Evolutionary conservation across 2,797 vertebrate species (phyloP), one percentile per base, ranked within the genome.

Genomic region (Urosaurus nigricauda): DNA sequence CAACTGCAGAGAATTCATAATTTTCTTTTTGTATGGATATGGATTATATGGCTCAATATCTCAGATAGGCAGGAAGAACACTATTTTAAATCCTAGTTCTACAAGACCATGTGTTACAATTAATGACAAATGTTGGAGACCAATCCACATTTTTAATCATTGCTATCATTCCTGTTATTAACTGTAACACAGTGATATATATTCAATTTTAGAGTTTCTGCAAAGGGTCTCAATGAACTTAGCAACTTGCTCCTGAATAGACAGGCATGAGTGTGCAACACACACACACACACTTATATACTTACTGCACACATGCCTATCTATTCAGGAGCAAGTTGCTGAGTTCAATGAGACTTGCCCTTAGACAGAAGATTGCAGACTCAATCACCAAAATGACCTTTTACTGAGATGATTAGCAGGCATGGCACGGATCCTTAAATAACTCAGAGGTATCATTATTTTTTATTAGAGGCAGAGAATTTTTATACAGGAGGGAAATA

Each of bases 361-460:
- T 29, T 56, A 32, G 70, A 13, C 29, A 74, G 56, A 24, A 63
- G 56, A n/a, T 80, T 78, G 78, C 65, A 89, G 79, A 91, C 92
- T 94, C 93, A 94, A 93, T 95, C 90, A 90, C 58, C 74, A 60
- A 1, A 0, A 87, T 92, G 93, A 95, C 89, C 93, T 96, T 96
- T 96, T 32, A 2, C 87, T 80, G 88, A 90, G 89, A 83, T 83
- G 60, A 90, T 96, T 95, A 96, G 63, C 73, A 88, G 93, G 84
- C 95, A 87, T 92, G 88, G 89, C 85, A 89, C 37, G 85, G 92
- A n/a, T 93, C 89, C 89, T 91, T 95, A 91, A 85, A 58, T 86
- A 89, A 87, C 0, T 35, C 43, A 79, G 68, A 86, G 85, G 87
- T 85, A 94, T 94, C 79, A 93, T 94, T 93, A 90, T 89, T 92